Base-by-base conservation (phyloP, 2,888 invertebrate species). In the Brenthis daphne region DNA sequence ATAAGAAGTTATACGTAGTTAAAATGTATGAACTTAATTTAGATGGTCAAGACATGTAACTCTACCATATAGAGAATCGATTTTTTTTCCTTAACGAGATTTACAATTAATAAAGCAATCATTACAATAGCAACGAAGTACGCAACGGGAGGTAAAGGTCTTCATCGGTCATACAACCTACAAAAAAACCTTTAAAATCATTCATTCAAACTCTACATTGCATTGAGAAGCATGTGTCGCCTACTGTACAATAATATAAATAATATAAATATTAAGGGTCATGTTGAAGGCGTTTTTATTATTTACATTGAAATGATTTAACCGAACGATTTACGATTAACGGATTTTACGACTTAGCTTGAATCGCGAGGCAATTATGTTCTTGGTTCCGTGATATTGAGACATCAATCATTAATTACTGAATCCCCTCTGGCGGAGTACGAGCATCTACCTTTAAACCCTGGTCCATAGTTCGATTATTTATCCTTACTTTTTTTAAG, bases 361-460 rank as follows among this genome's bases (percentile, higher is more conserved):
- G 60, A 65, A 65, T 56, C 58, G 63, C 64, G 24, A 60, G 47
- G 56, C 64, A 65, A 65, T 69, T 65, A 69, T 69, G 58, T 54
- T 58, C n/a, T 48, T 54, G 33, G 64, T 60, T 69, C 60, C 65
- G 68, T 69, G 68, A 65, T 69, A 69, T 69, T 69, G 60, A 69
- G 65, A 69, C 60, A 69, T 69, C 68, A 69, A 69, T 69, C 68
- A 69, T 60, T 66, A 55, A 55, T 60, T 29, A 16, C 33, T 33
- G 37, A 43, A 43, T 8, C 8, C 37, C 11, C 54, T 5, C n/a
- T n/a, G 29, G 60, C 33, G 50, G 29, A 60, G 50, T 60, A 33
- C 6, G 8, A n/a, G 60, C 48, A n/a, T 29, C 11, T n/a, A 48
- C 13, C 16, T 12, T 11, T 5, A n/a, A 50, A n/a, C 1, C n/a